A percentile compares a stretch with the other conserved stretches of the same genome.
These are phyloP conservation scores for Leucoraja erinaceus DNA, from an alignment of 2,113 vertebrate genomes.

Conservation along the genomic window DNA sequence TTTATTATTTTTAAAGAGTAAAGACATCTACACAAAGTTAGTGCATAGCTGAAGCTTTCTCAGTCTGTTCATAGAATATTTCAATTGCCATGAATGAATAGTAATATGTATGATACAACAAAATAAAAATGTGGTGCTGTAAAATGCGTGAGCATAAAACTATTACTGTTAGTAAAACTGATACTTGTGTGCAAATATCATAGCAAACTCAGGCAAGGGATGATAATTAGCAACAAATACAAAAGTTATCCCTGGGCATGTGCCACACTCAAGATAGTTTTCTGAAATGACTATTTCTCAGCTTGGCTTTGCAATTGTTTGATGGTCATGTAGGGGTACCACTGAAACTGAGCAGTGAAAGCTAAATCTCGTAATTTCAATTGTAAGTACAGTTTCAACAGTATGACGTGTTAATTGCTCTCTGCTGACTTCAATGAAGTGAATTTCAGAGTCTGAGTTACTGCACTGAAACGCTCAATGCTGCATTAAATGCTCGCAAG, in stretches of 20 bases:
- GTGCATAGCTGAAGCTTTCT: background rate
- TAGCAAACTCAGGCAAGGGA: background rate
- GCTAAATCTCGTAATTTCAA: background rate
- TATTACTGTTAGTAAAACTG: too few species aligned
- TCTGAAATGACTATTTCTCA: background rate
- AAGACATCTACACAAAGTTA: background rate
- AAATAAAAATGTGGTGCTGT: background rate
- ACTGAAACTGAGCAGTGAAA: background rate
- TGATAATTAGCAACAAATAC: background rate
- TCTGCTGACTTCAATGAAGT: background rate
- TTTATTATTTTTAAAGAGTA: background rate
- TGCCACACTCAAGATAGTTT: background rate
- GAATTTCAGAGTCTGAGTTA: background rate
- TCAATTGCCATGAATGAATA: background rate
- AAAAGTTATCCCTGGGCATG: background rate
- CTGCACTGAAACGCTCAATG: too few species aligned
- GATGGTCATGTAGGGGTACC: too few species aligned
- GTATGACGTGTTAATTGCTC: too few species aligned
- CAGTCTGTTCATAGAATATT: background rate
- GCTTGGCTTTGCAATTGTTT: background rate
- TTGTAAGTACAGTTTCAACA: background rate
- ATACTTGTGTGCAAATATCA: background rate
- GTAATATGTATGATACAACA: background rate
- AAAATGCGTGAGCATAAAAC: too few species aligned
- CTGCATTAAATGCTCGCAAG: too few species aligned